These are phyloP conservation scores for Lasioglossum lativentre DNA, from an alignment of 2,888 invertebrate genomes.

Conservation along the genomic window DNA sequence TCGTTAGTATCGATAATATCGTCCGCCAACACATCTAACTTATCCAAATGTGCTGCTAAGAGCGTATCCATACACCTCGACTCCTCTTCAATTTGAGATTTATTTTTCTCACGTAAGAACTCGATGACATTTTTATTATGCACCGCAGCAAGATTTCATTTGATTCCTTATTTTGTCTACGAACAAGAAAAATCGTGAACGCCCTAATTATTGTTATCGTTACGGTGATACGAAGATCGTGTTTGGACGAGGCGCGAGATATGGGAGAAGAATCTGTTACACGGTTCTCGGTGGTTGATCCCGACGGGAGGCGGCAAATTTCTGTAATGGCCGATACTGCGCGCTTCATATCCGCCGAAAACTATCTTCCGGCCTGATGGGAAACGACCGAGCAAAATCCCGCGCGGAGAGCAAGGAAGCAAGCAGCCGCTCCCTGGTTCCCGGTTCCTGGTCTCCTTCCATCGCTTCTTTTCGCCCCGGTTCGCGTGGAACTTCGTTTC, in stretches of 20 bases:
- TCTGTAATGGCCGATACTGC: constrained; percentile 12
- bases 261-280: neutral
- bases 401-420: neutral
- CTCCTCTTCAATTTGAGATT: neutral
- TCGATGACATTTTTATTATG: too few species aligned
- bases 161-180: neutral
- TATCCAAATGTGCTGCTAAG: neutral
- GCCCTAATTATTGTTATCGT: neutral
- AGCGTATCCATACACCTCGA: neutral
- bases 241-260: neutral
- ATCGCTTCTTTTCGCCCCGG: constrained; percentile 22
- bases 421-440: neutral
- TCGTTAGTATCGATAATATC: constrained; percentile 22
- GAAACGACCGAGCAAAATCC: constrained; percentile 61
- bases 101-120: neutral
- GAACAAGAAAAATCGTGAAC: neutral
- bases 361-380: constrained; percentile 29
- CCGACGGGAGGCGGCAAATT: neutral
- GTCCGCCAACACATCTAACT: neutral
- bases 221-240: neutral
- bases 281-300: neutral
- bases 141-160: neutral
- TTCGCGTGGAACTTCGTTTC: constrained; percentile 62
- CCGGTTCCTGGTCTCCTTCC: constrained; percentile 12
- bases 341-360: constrained; percentile 31